phyloP scores from a whole-genome alignment of 2,113 vertebrate species.

The Tetrao urogallus region DNA sequence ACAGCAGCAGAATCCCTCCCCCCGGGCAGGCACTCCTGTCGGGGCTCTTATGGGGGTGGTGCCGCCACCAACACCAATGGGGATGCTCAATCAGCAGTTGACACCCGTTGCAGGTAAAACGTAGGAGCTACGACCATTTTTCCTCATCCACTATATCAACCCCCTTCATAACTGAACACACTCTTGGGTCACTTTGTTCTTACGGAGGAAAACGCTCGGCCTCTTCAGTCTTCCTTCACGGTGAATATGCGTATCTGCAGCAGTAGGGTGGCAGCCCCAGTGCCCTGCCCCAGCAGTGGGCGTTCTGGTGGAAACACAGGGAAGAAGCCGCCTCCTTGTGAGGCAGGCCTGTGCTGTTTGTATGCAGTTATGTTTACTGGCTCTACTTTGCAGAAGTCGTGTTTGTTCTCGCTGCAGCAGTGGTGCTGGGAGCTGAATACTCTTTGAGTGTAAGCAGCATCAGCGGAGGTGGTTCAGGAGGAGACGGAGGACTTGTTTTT shows the following conservation, averaged over 20 bases:
- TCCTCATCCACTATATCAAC: constrained; percentile 85
- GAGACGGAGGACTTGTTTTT: neutral
- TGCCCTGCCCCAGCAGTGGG: constrained; percentile 48
- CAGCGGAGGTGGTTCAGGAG: neutral
- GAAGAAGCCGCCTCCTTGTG: neutral
- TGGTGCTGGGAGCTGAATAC: neutral
- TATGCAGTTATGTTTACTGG: neutral
- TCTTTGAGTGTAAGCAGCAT: neutral
- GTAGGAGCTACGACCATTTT: constrained; percentile 85
- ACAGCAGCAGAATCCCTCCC: constrained; percentile 91
- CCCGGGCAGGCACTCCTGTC: constrained; percentile 97
- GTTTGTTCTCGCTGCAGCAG: neutral
- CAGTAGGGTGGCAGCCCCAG: constrained; percentile 38
- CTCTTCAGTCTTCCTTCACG: constrained; percentile 74
- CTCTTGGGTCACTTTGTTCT: constrained; percentile 76
- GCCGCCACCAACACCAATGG: constrained; percentile 96
- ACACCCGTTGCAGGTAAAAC: constrained; percentile 96
- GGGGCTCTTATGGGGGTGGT: constrained; percentile 98
- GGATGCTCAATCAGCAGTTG: constrained; percentile 98
- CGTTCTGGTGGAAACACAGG: constrained; percentile 36
- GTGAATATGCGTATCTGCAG: constrained; percentile 28
- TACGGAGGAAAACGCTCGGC: constrained; percentile 70
- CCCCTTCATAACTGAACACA: constrained; percentile 79
- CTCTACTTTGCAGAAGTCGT: neutral
- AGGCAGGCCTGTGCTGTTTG: neutral